Base-by-base conservation (phyloP, 2,113 vertebrate genomes). In the Xenopus laevis region DNA sequence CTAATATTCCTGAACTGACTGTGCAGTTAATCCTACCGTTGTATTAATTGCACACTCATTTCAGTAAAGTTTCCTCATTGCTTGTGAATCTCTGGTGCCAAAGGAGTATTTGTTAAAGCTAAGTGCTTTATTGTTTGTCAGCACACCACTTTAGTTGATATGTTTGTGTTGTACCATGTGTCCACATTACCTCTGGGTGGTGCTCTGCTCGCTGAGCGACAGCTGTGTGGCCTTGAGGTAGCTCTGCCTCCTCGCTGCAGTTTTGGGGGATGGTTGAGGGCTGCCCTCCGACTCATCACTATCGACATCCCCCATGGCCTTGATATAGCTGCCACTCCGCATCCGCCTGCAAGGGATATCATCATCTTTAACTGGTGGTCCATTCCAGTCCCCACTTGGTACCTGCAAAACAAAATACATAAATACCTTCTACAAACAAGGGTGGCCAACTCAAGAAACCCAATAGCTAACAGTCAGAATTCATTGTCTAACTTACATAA, bases 161-260 rank as follows among this genome's bases (percentile, higher is more conserved):
- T 40, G 53, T 55, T 55, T 55, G 53, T 9, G 4, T 3, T 55
- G 53, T 55, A n/a, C 16, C 17, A 2, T 55, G 4, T n/a, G 1
- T n/a, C 17, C 6, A 5, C 16, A n/a, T 11, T 93, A 99, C 97
- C 96, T 95, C 88, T 94, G 95, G n/a, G 91, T 91, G 66, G 95
- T 97, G 82, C 94, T 94, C 87, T 27, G 23, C 23, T 99, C 97
- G 79, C 95, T 95, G 80, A 99, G 91, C 55, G 97, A 98, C 87
- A 98, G 97, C 85, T 99, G 97, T 9, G 97, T 99, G 82, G 97
- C 97, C 83, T 96, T 95, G 87, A 99, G 93, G 92, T 99, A 99
- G 92, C 97, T 99, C 91, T 99, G 96, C 82, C 97, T 93, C 71
- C 97, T 93, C 20, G 97, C 95, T 45, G 97, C 89, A 27, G 89